Evolutionary conservation across 2,888 invertebrate species (phyloP).

Genomic region (Macrophya annulata): DNA sequence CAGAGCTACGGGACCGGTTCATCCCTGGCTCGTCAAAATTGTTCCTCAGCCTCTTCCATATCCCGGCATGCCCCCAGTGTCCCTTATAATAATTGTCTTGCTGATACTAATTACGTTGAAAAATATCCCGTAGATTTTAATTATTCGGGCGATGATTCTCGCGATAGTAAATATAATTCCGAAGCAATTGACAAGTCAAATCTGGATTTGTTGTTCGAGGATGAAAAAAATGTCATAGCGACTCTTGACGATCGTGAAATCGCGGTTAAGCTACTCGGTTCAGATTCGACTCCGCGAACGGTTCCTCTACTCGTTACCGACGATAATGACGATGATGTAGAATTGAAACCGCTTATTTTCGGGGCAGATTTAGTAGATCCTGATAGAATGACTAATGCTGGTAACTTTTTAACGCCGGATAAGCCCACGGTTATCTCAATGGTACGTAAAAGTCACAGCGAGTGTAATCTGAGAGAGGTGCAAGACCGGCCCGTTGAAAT

Average conservation of each 20-base stretch:
- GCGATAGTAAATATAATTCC: not conserved
- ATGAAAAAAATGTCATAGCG: not conserved
- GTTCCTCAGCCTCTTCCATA: slow-evolving; percentile 32
- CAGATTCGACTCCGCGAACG: slow-evolving; percentile 19
- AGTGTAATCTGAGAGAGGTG: slow-evolving; percentile 65
- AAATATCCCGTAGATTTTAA: not conserved
- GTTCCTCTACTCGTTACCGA: not conserved
- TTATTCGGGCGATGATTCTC: not conserved
- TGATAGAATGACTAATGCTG: slow-evolving; percentile 17
- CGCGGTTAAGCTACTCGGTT: slow-evolving; percentile 54
- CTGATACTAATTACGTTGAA: not conserved
- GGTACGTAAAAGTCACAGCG: slow-evolving; percentile 66
- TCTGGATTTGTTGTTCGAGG: not conserved
- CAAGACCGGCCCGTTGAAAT: slow-evolving; percentile 60
- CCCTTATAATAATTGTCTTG: not conserved
- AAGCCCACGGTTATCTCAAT: slow-evolving; percentile 50
- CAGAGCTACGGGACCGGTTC: slow-evolving; percentile 53
- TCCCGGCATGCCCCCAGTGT: slow-evolving; percentile 24
- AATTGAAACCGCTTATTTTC: slow-evolving; percentile 57
- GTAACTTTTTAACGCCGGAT: slow-evolving; percentile 55
- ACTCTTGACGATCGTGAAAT: slow-evolving; percentile 25
- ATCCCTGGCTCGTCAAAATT: slow-evolving; percentile 27
- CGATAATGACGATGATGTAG: slow-evolving; percentile 55
- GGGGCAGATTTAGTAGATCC: slow-evolving; percentile 29
- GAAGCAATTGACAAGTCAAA: not conserved